Base-by-base conservation (phyloP, 1,140 invertebrate genomes). In the Mactra quadrangularis region DNA sequence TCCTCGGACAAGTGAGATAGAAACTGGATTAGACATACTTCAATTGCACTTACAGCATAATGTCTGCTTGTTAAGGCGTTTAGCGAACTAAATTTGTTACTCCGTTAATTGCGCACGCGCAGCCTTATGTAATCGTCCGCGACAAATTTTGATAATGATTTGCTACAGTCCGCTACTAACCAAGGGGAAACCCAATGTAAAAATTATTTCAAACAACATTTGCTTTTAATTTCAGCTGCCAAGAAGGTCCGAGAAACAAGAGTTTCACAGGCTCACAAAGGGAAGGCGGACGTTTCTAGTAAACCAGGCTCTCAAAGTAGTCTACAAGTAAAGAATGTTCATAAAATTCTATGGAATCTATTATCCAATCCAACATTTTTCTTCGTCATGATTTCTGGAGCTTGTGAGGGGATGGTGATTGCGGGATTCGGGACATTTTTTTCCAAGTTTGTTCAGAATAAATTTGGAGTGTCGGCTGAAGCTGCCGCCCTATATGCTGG, bases 381-480 rank as follows among this genome's bases (percentile, higher is more conserved):
- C 85, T 96, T 96, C 91, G 90, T 97, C 0, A 96, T 96, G 87
- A 88, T 97, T 75, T 96, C 96, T 4, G 96, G 72, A 95, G 11
- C 96, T 95, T 0, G 94, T 27, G 96, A 97, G 88, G 96, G 96
- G 7, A 85, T 96, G 87, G 92, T 96, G 0, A 95, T 96, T 3
- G 94, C 96, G 0, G 96, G 96, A 0, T 96, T 97, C 84, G 95
- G 96, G 0, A 96, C 96, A 0, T 97, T 97, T 86, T 91, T 96
- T 70, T 96, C 96, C 0, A 97, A 97, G 88, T 93, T 87, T 25
- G 96, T 97, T 72, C 96, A 97, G 92, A 96, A 96, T 91, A 96
- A 97, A 92, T 97, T 96, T 85, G 95, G 95, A 83, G 94, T 96
- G 13, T 95, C 94, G 45, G 95, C 96, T 0, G 95, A 95, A 53